Evolutionary conservation across 1,140 invertebrate species (phyloP).

Genomic region (Cydia fagiglandana): DNA sequence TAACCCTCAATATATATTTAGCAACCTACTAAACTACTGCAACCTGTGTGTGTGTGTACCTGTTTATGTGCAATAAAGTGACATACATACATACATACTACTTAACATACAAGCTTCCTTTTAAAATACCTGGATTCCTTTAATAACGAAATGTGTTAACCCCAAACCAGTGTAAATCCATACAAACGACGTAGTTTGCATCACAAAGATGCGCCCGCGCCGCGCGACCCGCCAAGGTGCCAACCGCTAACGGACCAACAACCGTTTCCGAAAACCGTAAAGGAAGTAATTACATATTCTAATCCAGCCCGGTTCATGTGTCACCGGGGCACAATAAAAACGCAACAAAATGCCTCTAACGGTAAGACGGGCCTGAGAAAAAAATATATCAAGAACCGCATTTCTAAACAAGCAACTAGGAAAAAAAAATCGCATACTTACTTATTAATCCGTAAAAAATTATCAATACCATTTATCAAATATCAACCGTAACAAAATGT

Average conservation of each 20-base stretch:
- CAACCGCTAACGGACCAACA: constrained; percentile 50
- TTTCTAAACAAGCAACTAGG: constrained; percentile 54
- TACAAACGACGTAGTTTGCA: constrained; percentile 18
- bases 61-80: too few species aligned
- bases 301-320: constrained; percentile 74
- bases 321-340: constrained; percentile 68
- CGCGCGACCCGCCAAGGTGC: constrained; percentile 42
- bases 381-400: constrained; percentile 66
- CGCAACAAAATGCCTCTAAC: constrained; percentile 59
- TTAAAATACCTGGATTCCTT: neutral
- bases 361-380: constrained; percentile 72
- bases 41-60: too few species aligned
- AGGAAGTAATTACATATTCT: constrained; percentile 79
- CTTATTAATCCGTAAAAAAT: constrained; percentile 60
- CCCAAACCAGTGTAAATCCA: constrained; percentile 1
- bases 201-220: constrained; percentile 33
- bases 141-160: constrained; percentile 10
- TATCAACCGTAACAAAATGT: constrained; percentile 42
- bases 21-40: neutral
- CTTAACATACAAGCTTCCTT: constrained; percentile 2
- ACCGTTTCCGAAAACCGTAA: constrained; percentile 74
- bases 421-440: constrained; percentile 71
- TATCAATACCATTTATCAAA: constrained; percentile 43
- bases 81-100: too few species aligned
- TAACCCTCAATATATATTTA: neutral